Evolutionary conservation across 2,888 invertebrate species (phyloP).

Genomic region (Drosophila emarginata): DNA sequence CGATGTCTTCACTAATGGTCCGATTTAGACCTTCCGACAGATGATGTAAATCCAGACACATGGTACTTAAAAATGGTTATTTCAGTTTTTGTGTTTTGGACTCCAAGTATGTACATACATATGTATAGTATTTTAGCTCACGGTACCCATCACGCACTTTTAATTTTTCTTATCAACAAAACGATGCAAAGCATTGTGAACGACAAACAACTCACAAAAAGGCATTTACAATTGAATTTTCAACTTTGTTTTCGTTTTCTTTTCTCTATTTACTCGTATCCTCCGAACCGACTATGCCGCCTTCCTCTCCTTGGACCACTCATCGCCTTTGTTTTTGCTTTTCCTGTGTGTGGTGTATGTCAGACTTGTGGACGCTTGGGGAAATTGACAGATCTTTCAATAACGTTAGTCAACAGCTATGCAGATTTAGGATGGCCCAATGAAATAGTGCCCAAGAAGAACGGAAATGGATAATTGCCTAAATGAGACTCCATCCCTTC

Average conservation of each 20-base stretch:
- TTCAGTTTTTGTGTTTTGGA: no score
- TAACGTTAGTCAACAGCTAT: no score
- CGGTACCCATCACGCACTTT: constrained; percentile 42
- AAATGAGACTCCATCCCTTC: no score
- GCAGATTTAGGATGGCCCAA: no score
- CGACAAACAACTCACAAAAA: constrained; percentile 48
- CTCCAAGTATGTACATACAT: no score
- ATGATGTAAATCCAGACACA: no score
- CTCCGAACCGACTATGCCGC: constrained; percentile 5
- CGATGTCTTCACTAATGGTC: no score
- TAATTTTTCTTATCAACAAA: constrained; percentile 68
- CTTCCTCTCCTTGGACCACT: constrained; percentile 9
- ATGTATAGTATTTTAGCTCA: not conserved
- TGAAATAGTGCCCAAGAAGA: no score
- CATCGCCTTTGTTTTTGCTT: constrained; percentile 15
- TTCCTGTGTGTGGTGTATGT: constrained; percentile 55
- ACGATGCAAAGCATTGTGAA: constrained; percentile 48
- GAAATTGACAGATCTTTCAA: constrained; percentile 54
- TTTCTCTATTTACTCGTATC: constrained; percentile 55
- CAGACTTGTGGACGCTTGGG: constrained; percentile 60
- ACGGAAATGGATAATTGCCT: no score
- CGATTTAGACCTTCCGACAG: no score
- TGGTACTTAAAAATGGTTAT: no score
- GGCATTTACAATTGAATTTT: constrained; percentile 64
- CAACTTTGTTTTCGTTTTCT: constrained; percentile 53